Conservation (phyloP, 2,888 invertebrate genomes). For the Apotomis turbidana region DNA sequence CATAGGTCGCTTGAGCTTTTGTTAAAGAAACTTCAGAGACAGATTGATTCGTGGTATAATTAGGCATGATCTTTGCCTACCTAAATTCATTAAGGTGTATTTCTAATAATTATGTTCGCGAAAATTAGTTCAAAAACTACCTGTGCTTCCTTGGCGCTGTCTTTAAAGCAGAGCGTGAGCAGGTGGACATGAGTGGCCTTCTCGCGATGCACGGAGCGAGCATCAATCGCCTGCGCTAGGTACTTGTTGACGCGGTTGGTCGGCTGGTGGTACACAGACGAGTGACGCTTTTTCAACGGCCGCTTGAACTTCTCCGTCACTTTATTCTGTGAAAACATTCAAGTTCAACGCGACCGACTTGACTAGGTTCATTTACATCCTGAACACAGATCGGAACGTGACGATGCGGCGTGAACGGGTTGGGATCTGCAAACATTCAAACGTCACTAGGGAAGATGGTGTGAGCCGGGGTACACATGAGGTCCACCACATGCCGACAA, state of each 20-base stretch:
- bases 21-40: too few relatives aligned
- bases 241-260: slow-evolving; percentile 96
- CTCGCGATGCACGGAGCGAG: slow-evolving; percentile 94
- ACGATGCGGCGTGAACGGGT: slow-evolving; percentile 36
- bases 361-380: slow-evolving; percentile 1
- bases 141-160: slow-evolving; percentile 92
- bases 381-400: slow-evolving; percentile 16
- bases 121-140: slow-evolving; percentile 64
- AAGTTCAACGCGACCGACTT: slow-evolving; percentile 52
- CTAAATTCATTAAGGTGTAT: too few relatives aligned
- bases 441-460: slow-evolving; percentile 41
- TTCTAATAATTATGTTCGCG: too few relatives aligned
- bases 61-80: too few relatives aligned
- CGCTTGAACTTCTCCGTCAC: slow-evolving; percentile 94
- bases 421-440: slow-evolving; percentile 38
- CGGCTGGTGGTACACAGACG: slow-evolving; percentile 93
- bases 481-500: slow-evolving; percentile 74
- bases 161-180: slow-evolving; percentile 93
- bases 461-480: slow-evolving; percentile 61
- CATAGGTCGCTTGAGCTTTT: too few relatives aligned
- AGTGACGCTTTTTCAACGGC: slow-evolving; percentile 94
- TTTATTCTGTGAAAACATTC: slow-evolving; percentile 86
- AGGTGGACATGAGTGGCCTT: slow-evolving; percentile 95
- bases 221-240: slow-evolving; percentile 95
- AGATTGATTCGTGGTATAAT: too few relatives aligned